A percentile compares a stretch with the other conserved stretches of the same genome.
Conservation (phyloP, 2,797 vertebrate species). For the Scyliorhinus canicula region DNA sequence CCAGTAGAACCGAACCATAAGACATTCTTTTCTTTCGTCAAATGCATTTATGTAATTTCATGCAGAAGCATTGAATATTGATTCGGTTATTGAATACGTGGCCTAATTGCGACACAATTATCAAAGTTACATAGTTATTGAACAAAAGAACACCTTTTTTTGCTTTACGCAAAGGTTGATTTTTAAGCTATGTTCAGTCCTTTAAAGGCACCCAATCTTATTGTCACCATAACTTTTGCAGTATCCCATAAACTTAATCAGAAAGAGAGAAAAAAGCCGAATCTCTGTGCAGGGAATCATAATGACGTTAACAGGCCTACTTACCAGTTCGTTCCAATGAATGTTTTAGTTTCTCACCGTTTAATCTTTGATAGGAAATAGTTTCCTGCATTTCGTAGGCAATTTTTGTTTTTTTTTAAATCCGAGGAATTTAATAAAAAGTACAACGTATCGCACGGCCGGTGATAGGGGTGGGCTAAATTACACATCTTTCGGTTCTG, state of each 20-base stretch:
- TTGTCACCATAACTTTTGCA: neutral
- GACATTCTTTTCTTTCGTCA: conserved; percentile 20
- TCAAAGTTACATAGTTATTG: neutral
- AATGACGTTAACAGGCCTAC: neutral
- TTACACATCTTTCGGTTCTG: neutral
- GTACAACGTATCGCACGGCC: neutral
- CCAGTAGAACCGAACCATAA: neutral
- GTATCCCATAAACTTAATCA: neutral
- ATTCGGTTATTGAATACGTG: neutral
- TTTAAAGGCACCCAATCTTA: neutral
- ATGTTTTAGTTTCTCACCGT: neutral
- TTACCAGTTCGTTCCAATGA: neutral
- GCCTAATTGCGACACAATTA: neutral
- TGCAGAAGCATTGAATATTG: neutral
- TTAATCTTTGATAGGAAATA: neutral
- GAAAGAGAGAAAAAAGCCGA: neutral
- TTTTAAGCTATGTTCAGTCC: too few relatives aligned
- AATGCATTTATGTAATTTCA: conserved; percentile 12
- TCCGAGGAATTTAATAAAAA: neutral
- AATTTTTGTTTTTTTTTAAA: neutral
- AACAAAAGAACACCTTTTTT: neutral
- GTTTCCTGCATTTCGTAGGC: neutral
- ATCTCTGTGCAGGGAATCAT: neutral
- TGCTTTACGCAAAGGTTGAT: neutral
- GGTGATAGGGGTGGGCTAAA: neutral